Percentiles rank a stretch among this genome's conserved stretches.
Conservation (phyloP, 23 tunicate genomes). For the Aplidium turbinatum region DNA sequence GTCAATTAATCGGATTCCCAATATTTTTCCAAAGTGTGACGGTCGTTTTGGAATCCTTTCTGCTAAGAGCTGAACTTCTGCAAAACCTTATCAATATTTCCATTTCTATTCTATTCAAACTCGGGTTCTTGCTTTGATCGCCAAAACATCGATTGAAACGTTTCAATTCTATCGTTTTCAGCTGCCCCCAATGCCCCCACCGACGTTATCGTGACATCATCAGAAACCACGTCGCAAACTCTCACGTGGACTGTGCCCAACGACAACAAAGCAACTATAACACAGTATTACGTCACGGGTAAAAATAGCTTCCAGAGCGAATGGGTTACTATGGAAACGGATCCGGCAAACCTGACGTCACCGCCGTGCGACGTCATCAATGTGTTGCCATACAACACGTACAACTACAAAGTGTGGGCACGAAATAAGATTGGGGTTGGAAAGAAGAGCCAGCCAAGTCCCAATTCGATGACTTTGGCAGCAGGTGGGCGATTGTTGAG, state of each 20-base stretch:
- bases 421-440: constrained; percentile 36
- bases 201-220: constrained; percentile 8
- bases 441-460: constrained; percentile 24
- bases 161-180: not conserved
- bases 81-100: too few relatives aligned
- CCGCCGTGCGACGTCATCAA: constrained; percentile 22
- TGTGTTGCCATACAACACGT: constrained; percentile 54
- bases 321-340: constrained; percentile 36
- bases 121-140: too few relatives aligned
- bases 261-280: constrained; percentile 28
- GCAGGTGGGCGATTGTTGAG: not conserved
- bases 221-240: constrained; percentile 1
- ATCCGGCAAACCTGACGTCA: constrained; percentile 8
- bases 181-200: constrained; percentile 41
- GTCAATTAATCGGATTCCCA: too few relatives aligned
- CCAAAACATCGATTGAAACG: too few relatives aligned
- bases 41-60: too few relatives aligned
- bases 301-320: constrained; percentile 32
- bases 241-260: constrained; percentile 39
- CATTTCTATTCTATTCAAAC: too few relatives aligned
- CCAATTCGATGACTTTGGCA: not conserved
- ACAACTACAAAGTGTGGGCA: constrained; percentile 43
- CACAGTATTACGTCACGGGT: constrained; percentile 23
- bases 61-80: too few relatives aligned
- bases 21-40: too few relatives aligned